Evolutionary conservation across 1,140 invertebrate genomes (phyloP), one percentile per base, ranked within the genome.

Genomic region (Brachionus paranguensis): DNA sequence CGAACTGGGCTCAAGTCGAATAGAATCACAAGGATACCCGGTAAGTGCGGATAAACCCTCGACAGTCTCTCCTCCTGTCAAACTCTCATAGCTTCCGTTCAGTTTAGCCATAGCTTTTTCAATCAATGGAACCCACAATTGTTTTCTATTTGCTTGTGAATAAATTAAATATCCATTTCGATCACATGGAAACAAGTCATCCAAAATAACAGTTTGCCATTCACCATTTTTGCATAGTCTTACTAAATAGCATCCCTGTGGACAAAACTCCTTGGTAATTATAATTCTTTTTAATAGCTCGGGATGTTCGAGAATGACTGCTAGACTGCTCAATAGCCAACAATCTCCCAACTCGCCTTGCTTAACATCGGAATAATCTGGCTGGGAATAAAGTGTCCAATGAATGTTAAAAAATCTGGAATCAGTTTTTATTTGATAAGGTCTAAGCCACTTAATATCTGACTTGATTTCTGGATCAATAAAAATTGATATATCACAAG

Each of bases 81-180:
- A 90, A 1, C 95, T 95, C 89, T 97, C 95, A 88, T 99, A 99
- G 88, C 95, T 97, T 50, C 97, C 97, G 89, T 97, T 95, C 84
- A 97, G 92, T 90, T 99, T 99, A 3, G 97, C 97, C 27, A 98
- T 94, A 0, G 96, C 97, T 91, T 99, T 99, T 89, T 99, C 97
- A 85, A 99, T 98, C 27, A 99, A 89, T 1, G 97, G 96, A 65
- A 99, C 96, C 96, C 96, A 99, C 27, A 99, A 90, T 88, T 99
- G 96, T 90, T 95, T 95, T 87, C 95, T 92, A 90, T 96, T 96
- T 2, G 96, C 95, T 94, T 97, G 94, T 45, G 96, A 97, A 90
- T 97, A 98, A n/a, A 97, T 93, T 5, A 98, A 90, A 87, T 95
- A 93, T 0, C 94, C 94, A 86, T 93, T 76, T 70, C 24, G 64